A percentile compares a stretch with the other conserved stretches of the same genome.
phyloP scores from a whole-genome alignment of 2,888 invertebrate species.

The Thalpophila matura region DNA sequence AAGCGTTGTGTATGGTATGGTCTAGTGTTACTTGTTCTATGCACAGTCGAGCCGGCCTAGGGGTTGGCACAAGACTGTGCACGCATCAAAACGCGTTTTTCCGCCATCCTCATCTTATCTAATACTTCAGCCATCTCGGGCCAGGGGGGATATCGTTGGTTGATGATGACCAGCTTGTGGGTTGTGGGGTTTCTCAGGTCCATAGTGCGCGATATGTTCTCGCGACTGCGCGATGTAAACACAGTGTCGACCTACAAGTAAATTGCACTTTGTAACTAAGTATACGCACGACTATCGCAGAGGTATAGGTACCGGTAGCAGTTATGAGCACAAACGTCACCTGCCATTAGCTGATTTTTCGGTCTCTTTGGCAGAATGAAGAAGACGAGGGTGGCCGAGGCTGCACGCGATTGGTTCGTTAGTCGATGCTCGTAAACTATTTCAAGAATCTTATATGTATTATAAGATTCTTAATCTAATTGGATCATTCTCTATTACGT shows the following conservation, averaged over 20 bases:
- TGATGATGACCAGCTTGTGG: conserved; percentile 79
- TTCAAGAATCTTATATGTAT: too few relatives aligned
- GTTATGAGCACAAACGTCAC: too few relatives aligned
- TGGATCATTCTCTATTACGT: too few relatives aligned
- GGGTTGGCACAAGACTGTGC: conserved; percentile 68
- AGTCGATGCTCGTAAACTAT: too few relatives aligned
- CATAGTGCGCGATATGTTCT: conserved; percentile 81
- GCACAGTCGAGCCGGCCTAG: conserved; percentile 19
- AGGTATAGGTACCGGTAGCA: too few relatives aligned
- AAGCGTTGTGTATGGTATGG: conserved; percentile 1
- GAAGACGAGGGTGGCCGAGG: too few relatives aligned
- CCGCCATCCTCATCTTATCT: conserved; percentile 82
- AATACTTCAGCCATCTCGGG: conserved; percentile 75
- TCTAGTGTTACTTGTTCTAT: conserved; percentile 23
- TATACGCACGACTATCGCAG: too few relatives aligned
- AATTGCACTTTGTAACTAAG: neutral
- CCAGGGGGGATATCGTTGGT: conserved; percentile 85
- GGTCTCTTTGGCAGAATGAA: too few relatives aligned
- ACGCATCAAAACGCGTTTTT: conserved; percentile 70
- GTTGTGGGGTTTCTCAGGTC: conserved; percentile 78
- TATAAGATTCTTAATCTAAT: too few relatives aligned
- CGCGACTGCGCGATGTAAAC: conserved; percentile 72
- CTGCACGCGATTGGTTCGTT: too few relatives aligned
- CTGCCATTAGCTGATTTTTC: too few relatives aligned
- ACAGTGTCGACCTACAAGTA: conserved; percentile 79